Base-by-base conservation (phyloP, 2,797 vertebrate genomes). In the Benthosema pterotum region DNA sequence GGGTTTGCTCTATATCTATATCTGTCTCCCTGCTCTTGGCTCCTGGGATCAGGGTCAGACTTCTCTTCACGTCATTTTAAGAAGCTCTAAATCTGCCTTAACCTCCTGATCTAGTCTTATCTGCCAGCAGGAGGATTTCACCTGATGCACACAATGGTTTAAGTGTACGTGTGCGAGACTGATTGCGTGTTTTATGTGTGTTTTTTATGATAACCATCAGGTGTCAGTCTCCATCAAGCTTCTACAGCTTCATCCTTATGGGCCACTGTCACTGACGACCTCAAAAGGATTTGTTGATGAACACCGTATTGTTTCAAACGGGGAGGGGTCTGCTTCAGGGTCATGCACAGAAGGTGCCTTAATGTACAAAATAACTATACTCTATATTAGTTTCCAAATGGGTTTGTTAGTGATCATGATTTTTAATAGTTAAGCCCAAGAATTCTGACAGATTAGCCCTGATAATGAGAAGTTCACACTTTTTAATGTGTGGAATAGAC, bases 101-200 rank as follows among this genome's bases (percentile, higher is more conserved):
- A 65, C 74, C 80, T 79, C 82, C 77, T 88, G 87, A 87, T 88
- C 85, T 82, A 85, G 81, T 77, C 77, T 88, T 85, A 88, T 83
- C 79, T 81, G 73, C 58, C 86, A 85, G 80, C 77, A 79, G 78
- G 81, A 25, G 85, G 86, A 88, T 87, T 89, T 84, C 66, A 72
- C 80, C 72, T 9, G 1, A 53, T 4, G 45, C 54, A 58, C 55
- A 52, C 56, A 46, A 52, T 69, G 53, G 64, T 71, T 32, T 13
- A 38, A 55, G 56, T n/a, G n/a, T 80, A 79, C 28, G 15, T 77
- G 67, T 46, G 54, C 11, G 1, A 73, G 47, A 79, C 46, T 83
- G 61, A 80, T 49, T 75, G 57, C 19, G 9, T 16, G 58, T 52
- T 82, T 73, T 52, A 57, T 25, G 22, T 25, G 22, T 25, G 22